Conservation (phyloP, 2,888 invertebrate species). For the Nomada ferruginata region DNA sequence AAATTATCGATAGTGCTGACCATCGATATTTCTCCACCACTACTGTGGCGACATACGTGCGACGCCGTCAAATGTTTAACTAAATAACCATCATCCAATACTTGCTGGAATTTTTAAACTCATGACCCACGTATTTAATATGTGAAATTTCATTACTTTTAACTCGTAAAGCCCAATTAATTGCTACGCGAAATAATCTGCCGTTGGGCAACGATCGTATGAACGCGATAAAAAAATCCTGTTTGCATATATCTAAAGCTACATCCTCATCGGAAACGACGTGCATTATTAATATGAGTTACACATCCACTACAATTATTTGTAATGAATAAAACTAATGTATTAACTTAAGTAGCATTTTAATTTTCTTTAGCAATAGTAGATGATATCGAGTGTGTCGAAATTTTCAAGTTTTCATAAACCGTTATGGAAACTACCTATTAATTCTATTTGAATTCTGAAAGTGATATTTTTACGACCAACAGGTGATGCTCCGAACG, state of each 20-base stretch:
- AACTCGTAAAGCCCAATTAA: too few species aligned
- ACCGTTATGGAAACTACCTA: constrained; percentile 22
- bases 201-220: too few species aligned
- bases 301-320: neutral
- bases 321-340: neutral
- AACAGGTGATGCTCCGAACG: constrained; percentile 1
- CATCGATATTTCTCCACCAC: too few species aligned
- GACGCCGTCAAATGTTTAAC: too few species aligned
- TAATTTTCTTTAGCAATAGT: neutral
- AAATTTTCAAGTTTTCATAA: neutral
- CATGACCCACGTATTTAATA: too few species aligned
- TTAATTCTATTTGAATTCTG: constrained; percentile 3
- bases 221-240: neutral
- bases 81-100: too few species aligned
- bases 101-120: too few species aligned
- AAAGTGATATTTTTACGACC: neutral
- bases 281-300: neutral
- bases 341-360: neutral
- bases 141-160: too few species aligned
- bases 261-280: neutral
- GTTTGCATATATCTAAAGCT: neutral
- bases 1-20: too few species aligned
- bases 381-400: neutral
- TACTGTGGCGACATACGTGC: too few species aligned
- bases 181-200: too few species aligned